Conservation (phyloP, 2,888 invertebrate genomes). For the Coecobrya sp. region DNA sequence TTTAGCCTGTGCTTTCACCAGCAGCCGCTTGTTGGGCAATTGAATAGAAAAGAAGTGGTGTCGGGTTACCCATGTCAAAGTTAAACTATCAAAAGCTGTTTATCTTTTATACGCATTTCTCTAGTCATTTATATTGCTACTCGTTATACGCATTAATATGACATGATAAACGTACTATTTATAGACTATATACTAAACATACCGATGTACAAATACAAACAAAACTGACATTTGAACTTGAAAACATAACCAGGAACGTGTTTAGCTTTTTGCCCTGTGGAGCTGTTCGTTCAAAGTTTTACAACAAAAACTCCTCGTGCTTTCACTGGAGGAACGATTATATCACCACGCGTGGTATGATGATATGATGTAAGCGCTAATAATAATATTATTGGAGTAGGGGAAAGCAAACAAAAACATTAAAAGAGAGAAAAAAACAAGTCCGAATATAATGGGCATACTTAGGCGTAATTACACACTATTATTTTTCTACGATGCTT, state of each 20-base stretch:
- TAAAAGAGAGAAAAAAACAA: constrained; percentile 41
- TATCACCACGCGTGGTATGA: background rate
- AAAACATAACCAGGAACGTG: background rate
- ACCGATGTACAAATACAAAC: background rate
- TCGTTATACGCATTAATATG: background rate
- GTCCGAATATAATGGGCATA: constrained; percentile 45
- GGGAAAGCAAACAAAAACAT: constrained; percentile 53
- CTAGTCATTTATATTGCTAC: background rate
- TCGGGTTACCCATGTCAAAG: constrained; percentile 35
- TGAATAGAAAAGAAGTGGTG: background rate
- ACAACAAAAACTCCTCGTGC: background rate
- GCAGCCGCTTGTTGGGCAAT: background rate
- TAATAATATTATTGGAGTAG: constrained; percentile 3
- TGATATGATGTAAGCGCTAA: background rate
- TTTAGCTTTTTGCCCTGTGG: constrained; percentile 6
- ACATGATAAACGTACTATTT: background rate
- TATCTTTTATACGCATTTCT: constrained; percentile 20
- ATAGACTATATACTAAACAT: background rate
- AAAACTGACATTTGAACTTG: constrained; percentile 39
- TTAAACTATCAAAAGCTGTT: constrained; percentile 19
- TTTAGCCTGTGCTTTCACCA: constrained; percentile 3
- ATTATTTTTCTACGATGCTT: constrained; percentile 36
- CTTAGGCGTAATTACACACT: constrained; percentile 53
- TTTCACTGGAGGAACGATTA: background rate
- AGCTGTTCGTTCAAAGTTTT: background rate